A percentile compares a stretch with the other conserved stretches of the same genome.
Evolutionary conservation across 2,113 vertebrate genomes (phyloP).

Genomic region (Forbesichthys papilliferus): DNA sequence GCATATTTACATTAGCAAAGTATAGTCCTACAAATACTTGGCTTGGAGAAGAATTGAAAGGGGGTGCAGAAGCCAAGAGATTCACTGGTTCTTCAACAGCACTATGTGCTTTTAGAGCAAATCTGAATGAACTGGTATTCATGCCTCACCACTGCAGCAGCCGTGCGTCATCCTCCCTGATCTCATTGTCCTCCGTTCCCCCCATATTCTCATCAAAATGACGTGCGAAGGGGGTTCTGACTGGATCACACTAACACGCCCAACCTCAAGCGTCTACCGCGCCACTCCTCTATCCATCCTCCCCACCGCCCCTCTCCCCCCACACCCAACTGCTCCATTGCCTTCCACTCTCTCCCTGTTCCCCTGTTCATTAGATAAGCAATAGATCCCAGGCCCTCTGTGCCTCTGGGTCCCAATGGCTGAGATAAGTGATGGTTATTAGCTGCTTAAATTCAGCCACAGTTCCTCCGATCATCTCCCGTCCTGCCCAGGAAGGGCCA

Average conservation of each 20-base stretch:
- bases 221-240: not conserved
- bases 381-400: constrained; percentile 44
- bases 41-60: too few species aligned
- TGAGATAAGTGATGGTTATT: constrained; percentile 24
- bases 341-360: not conserved
- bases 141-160: not conserved
- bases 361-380: constrained; percentile 65
- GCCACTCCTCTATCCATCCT: constrained; percentile 8
- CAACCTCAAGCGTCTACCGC: not conserved
- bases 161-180: not conserved
- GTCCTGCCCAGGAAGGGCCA: not conserved
- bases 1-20: too few species aligned
- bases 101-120: constrained; percentile 9
- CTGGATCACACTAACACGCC: constrained; percentile 4
- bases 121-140: constrained; percentile 1
- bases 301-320: not conserved
- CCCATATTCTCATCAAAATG: constrained; percentile 12
- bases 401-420: constrained; percentile 11
- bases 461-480: not conserved
- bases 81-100: constrained; percentile 6
- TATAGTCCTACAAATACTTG: too few species aligned
- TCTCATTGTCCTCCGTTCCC: constrained; percentile 7
- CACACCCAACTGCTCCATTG: not conserved
- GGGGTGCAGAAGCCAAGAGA: not conserved
- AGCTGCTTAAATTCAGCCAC: constrained; percentile 20